These are phyloP conservation scores for Eristalinus sepulchralis DNA, from an alignment of 2,888 invertebrate genomes.

Conservation along the genomic window DNA sequence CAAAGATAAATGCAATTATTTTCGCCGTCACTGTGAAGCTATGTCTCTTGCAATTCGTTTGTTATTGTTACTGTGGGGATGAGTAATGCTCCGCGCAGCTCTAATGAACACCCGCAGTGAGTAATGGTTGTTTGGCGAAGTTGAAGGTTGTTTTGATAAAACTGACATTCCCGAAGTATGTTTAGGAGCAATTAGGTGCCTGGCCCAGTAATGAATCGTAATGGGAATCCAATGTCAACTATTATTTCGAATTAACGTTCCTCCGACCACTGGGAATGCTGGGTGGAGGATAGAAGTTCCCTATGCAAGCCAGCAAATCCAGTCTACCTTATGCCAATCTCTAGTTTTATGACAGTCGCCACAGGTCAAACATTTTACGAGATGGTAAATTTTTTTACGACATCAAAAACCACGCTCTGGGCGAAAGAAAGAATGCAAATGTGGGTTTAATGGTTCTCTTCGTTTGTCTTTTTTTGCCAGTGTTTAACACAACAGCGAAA, in stretches of 20 bases:
- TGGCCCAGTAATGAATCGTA: not conserved
- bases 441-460: slow-evolving; percentile 7
- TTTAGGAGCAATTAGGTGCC: slow-evolving; percentile 36
- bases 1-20: slow-evolving; percentile 27
- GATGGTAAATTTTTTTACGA: slow-evolving; percentile 13
- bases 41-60: slow-evolving; percentile 2
- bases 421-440: slow-evolving; percentile 17
- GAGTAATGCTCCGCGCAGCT: slow-evolving; percentile 13
- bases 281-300: not conserved
- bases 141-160: slow-evolving; percentile 46
- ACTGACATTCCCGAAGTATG: slow-evolving; percentile 38
- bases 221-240: slow-evolving; percentile 29
- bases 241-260: not conserved
- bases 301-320: not conserved
- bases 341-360: slow-evolving; percentile 34
- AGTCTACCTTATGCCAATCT: slow-evolving; percentile 14
- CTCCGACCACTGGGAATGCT: not conserved
- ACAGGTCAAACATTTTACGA: slow-evolving; percentile 40
- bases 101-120: slow-evolving; percentile 38
- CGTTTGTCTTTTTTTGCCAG: not conserved
- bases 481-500: not conserved
- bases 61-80: slow-evolving; percentile 7
- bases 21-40: not conserved
- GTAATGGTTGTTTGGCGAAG: slow-evolving; percentile 22
- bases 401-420: not conserved